Evolutionary conservation across 2,113 vertebrate genomes (phyloP).

Genomic region (Corythaeola cristata): DNA sequence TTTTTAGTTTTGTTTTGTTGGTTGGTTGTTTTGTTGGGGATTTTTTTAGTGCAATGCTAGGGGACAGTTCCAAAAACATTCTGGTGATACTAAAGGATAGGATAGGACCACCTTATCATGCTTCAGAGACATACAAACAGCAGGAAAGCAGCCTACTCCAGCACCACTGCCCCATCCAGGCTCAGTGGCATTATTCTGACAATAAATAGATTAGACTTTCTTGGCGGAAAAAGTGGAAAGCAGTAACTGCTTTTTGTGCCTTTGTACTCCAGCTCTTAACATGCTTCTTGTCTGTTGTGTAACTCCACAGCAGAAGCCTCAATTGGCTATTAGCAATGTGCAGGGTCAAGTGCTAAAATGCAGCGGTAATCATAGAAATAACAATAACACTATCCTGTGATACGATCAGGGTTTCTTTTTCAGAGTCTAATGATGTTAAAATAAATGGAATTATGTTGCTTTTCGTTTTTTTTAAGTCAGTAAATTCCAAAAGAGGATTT

Average conservation of each 20-base stretch:
- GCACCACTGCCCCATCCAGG: background rate
- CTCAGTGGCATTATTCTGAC: background rate
- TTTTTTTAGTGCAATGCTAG: background rate
- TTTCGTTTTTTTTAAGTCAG: background rate
- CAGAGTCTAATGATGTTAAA: constrained; percentile 27
- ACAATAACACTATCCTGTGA: background rate
- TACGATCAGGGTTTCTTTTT: background rate
- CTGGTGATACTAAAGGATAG: background rate
- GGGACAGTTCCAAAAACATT: background rate
- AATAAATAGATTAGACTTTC: background rate
- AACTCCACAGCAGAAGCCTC: background rate
- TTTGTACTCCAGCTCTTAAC: background rate
- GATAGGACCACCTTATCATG: background rate
- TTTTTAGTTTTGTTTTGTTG: background rate
- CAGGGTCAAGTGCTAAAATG: background rate
- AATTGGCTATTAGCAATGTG: too few relatives aligned
- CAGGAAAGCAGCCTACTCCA: background rate
- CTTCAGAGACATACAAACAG: background rate
- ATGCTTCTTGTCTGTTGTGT: background rate
- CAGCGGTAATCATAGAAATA: background rate
- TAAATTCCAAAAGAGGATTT: constrained; percentile 41
- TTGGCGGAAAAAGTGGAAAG: background rate
- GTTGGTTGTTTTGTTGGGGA: background rate
- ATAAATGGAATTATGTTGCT: constrained; percentile 29
- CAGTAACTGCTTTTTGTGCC: background rate